Base-by-base conservation (phyloP, 2,888 invertebrate species). In the Catotricha subobsoleta region DNA sequence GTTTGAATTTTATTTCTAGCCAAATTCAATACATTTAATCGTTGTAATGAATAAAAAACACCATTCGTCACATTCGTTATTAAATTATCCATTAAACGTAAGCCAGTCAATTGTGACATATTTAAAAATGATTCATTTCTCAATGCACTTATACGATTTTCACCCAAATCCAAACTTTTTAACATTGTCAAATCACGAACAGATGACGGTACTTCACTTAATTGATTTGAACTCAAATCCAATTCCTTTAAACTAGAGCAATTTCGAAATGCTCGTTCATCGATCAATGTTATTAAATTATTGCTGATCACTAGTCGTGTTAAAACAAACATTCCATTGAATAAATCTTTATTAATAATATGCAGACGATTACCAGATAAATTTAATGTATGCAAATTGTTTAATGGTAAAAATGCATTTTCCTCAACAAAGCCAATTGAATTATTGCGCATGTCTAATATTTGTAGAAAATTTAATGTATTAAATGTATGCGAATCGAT, bases 31-130 rank as follows among this genome's bases (percentile, higher is more conserved):
- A 87, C 83, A 67, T 86, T 83, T 49, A 88, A 65, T 50, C 77
- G 79, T 2, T 81, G 81, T 55, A 88, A 59, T 56, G 86, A 83
- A 73, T 81, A 82, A 54, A 90, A 78, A 83, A 84, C 88, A 48
- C 82, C 88, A 50, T 73, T 76, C 34, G 80, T 79, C 44, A 84
- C 69, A 64, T 83, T 87, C 38, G 81, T 83, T 54, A 84, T 82
- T 59, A 82, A 80, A 64, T 94, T 94, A 54, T 88, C 86, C 50
- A 91, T 88, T 52, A 95, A 60, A 44, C 91, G 71, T 45, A 95
- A 65, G 10, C 87, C 84, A 38, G 84, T 86, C 47, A 95, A 68
- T 60, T 88, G 86, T 51, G 80, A 76, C 41, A 94, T 66, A 58
- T 86, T 84, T 57, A 76, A 76, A 53, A 94, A 82, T 19, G 87